Conservation (phyloP, 2,888 invertebrate species). For the Synanthedon andrenaeformis region DNA sequence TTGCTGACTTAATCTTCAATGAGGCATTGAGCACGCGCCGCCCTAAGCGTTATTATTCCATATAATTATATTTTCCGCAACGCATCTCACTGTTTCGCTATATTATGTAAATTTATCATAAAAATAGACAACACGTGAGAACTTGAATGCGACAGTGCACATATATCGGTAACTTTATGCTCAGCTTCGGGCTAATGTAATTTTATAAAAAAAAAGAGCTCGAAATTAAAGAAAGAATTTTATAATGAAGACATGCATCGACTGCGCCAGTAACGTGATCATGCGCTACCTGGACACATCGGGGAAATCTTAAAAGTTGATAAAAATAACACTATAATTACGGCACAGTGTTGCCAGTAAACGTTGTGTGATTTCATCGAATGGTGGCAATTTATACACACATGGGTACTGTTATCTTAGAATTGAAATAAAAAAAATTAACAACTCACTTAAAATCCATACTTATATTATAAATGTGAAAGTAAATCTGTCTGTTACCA, state of each 20-base stretch:
- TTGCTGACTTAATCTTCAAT: neutral
- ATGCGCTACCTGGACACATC: conserved; percentile 45
- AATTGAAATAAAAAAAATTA: conserved; percentile 17
- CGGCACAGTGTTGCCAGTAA: conserved; percentile 22
- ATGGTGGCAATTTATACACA: conserved; percentile 2
- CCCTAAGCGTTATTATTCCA: conserved; percentile 18
- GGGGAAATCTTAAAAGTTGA: conserved; percentile 40
- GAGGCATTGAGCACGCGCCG: conserved; percentile 23
- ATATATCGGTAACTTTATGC: neutral
- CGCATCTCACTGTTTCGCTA: conserved; percentile 9
- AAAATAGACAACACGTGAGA: neutral
- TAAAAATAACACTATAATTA: conserved; percentile 46
- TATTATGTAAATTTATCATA: conserved; percentile 19
- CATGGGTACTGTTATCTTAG: too few species aligned
- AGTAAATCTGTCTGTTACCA: too few species aligned
- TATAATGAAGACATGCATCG: neutral
- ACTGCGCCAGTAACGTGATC: conserved; percentile 16
- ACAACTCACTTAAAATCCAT: conserved; percentile 37
- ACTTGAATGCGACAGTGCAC: neutral
- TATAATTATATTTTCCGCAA: conserved; percentile 11
- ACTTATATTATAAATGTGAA: too few species aligned
- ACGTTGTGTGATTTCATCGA: conserved; percentile 5
- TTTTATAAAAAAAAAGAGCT: neutral
- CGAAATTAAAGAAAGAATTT: neutral
- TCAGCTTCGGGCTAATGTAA: neutral